Evolutionary conservation across 2,797 vertebrate genomes (phyloP), one percentile per base, ranked within the genome.

Genomic region (Myotis daubentonii): DNA sequence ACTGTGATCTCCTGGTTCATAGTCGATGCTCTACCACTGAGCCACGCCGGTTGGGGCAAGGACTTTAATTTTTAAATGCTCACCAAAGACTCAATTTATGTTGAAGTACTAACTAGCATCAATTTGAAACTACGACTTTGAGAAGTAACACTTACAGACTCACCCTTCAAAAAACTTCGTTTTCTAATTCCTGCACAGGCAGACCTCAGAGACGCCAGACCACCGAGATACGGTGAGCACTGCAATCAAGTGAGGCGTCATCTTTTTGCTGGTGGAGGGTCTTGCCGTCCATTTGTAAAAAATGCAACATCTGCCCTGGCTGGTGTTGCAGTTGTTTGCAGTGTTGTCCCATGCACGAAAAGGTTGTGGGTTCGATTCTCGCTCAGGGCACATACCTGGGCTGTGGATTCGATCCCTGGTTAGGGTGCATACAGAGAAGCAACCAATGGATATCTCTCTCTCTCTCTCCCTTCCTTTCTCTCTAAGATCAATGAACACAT

Each of bases 191-290:
- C 87, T 28, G 19, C n/a, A 5, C 80, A 33, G 78, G 76, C 16
- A 28, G 8, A 36, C 41, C 71, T 30, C 41, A 71, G 68, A 71
- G 8, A 44, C 5, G 10, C 66, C 33, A 20, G 66, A 12, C 17
- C 10, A 7, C 71, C 71, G 4, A n/a, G 23, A 28, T 20, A 3
- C 44, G 28, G 30, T 12, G 6, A 36, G n/a, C 36, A 5, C 3
- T 11, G 4, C 49, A 25, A 16, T 55, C 36, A 38, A 23, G 30
- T 0, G 11, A 17, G 38, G 11, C 1, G 0, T 22, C 5, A 22
- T 22, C 19, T 22, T 22, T 65, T 9, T 22, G 57, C 28, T 28
- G 38, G 78, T 16, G 78, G 38, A n/a, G 17, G 47, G 55, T 19
- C 38, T n/a, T 12, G 38, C 79, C 19, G 44, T 44, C 57, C 41